Base-by-base conservation (phyloP, 1,140 invertebrate genomes). In the Zeugodacus cucurbitae region DNA sequence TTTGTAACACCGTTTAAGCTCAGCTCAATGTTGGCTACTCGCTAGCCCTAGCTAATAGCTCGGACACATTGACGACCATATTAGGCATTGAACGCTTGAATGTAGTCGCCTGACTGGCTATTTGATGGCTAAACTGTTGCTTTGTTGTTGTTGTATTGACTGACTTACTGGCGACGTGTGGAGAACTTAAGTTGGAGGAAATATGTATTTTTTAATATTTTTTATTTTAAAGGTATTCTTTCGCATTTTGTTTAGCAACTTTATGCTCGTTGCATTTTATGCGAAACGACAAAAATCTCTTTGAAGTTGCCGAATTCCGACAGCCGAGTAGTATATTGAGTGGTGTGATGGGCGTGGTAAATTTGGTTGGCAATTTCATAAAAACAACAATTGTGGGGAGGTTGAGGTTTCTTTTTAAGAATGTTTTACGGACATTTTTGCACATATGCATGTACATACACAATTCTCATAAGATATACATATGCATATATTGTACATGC, bases 1-100 rank as follows among this genome's bases (percentile, higher is more conserved):
- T 82, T 82, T 82, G 41, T 82, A 82, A 82, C 44, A 82, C 74
- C 74, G 41, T 82, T 82, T 82, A 82, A 82, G 74, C 74, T 82
- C n/a, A 82, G 74, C 74, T 82, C n/a, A 26, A 26, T 29, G n/a
- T 48, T 82, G n/a, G 44, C 41, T 29, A 20, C 74, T 82, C 34
- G 41, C 41, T 48, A n/a, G 70, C 70, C 29, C 70, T 44, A 20
- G 70, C 70, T 74, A 74, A 74, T 34, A 41, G n/a, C 41, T 26
- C 48, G 41, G 8, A 7, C 37, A 8, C 37, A 41, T 41, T 48
- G 74, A 37, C 22, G 37, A 22, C 74, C 41, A 17, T 10, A 74
- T 17, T 74, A 74, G 26, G 10, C 14, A 54, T 54, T 70, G 32
- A 20, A 17, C 7, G 20, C 7, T 11, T 41, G 22, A n/a, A 20